Evolutionary conservation across 2,888 invertebrate genomes (phyloP).

Genomic region (Blastobasis lacticolella): DNA sequence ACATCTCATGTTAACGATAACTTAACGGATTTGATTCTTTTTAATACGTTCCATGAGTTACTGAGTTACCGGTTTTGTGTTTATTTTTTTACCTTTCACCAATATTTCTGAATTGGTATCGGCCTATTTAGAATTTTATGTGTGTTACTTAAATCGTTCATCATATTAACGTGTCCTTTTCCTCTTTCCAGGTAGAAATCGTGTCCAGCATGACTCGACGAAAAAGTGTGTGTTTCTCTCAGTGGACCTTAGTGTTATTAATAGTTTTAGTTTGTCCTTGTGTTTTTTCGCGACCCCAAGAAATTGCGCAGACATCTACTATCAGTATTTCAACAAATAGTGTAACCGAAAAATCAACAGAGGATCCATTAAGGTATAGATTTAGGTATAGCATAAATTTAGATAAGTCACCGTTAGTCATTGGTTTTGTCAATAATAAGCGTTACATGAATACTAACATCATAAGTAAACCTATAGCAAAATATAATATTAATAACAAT

Average conservation of each 20-base stretch:
- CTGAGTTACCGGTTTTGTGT: conserved; percentile 14
- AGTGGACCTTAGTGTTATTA: conserved; percentile 64
- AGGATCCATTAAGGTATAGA: conserved; percentile 58
- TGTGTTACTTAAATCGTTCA: too few relatives aligned
- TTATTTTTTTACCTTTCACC: conserved; percentile 7
- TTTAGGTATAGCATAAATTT: conserved; percentile 27
- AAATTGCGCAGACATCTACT: conserved; percentile 21
- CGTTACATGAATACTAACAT: too few relatives aligned
- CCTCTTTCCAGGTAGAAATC: conserved; percentile 53
- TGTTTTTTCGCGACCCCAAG: conserved; percentile 56
- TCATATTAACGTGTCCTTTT: conserved; percentile 15
- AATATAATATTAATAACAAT: neutral
- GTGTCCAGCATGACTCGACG: conserved; percentile 51
- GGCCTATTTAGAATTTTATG: too few relatives aligned
- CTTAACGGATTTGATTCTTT: conserved; percentile 25
- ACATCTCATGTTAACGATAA: conserved; percentile 20
- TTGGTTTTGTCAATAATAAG: conserved; percentile 23
- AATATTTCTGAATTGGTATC: neutral
- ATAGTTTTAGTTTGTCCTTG: conserved; percentile 47
- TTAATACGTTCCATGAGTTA: neutral
- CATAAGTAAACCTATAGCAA: neutral
- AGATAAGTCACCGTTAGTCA: conserved; percentile 29
- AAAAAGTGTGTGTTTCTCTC: conserved; percentile 50
- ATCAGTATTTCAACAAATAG: conserved; percentile 22
- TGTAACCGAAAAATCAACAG: conserved; percentile 40